Evolutionary conservation across 2,888 invertebrate genomes (phyloP), one percentile per base, ranked within the genome.

Genomic region (Parelbella ahira): DNA sequence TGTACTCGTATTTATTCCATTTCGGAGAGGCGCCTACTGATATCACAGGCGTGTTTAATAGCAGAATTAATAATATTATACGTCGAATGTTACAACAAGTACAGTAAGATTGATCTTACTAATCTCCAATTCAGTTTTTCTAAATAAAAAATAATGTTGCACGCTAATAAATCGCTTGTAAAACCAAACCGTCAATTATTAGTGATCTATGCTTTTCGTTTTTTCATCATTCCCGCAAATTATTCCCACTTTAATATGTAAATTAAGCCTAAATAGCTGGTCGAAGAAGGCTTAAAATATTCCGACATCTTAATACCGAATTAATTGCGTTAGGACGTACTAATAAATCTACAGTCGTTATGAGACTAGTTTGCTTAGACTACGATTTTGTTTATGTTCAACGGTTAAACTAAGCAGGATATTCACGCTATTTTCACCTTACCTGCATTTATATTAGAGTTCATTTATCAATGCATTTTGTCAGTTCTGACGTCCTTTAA

Each of bases 241-340:
- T 34, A 42, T 42, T 12, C 25, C 15, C 28, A 34, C 33, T 15
- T 42, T 19, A 28, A 42, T 34, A 42, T 42, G 41, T 41, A 46
- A 47, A 53, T 54, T 49, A 51, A 47, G 28, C 41, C 41, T 28
- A 27, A 28, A 28, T 42, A 33, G 41, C 33, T 21, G 21, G 28
- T 34, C 28, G 41, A 21, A 45, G 48, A 48, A 50, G 53, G 49
- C 48, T 51, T 54, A 56, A 50, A 57, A 59, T 65, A 58, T 63
- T 58, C 58, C 52, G 58, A 79, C 72, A 65, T 71, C 72, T 79
- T 72, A 72, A 79, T 79, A 68, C 51, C 44, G 60, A 68, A 78
- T 77, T 75, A 76, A 80, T 78, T 69, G 74, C 56, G 51, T 65
- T 59, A 68, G 69, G 66, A 72, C 69, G 69, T 73, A 65, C 66